phyloP scores from a whole-genome alignment of 2,797 vertebrate species.

The Neomorphus geoffroyi region DNA sequence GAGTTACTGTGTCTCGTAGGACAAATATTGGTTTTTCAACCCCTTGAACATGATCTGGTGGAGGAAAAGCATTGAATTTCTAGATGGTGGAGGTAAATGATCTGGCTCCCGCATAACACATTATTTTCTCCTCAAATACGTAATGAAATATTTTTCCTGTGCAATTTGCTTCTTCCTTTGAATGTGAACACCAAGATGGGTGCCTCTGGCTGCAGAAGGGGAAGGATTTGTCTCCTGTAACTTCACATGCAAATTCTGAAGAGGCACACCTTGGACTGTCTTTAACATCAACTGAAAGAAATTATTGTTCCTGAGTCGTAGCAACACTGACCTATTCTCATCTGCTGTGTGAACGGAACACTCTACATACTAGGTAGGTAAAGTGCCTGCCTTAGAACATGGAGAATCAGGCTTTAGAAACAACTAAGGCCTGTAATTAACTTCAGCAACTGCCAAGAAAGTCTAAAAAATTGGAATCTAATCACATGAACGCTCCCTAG shows the following conservation, averaged over 20 bases:
- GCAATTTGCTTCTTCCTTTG: not conserved
- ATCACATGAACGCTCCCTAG: not conserved
- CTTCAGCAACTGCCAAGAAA: not conserved
- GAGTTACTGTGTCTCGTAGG: not conserved
- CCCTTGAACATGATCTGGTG: not conserved
- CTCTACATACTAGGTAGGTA: not conserved
- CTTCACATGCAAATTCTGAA: not conserved
- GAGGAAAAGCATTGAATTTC: not conserved
- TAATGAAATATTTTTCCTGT: not conserved
- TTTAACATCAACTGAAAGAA: not conserved
- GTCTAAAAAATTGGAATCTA: not conserved
- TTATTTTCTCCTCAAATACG: not conserved
- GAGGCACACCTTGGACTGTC: not conserved
- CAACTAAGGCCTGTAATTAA: not conserved
- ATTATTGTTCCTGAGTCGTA: not conserved
- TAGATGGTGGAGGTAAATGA: not conserved
- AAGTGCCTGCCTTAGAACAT: not conserved
- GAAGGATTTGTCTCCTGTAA: not conserved
- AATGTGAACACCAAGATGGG: not conserved
- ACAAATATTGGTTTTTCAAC: not conserved
- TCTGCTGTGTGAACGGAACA: not conserved
- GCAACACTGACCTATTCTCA: not conserved
- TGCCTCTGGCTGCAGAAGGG: not conserved
- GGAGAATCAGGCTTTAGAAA: not conserved
- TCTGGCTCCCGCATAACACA: not conserved